These are phyloP conservation scores for Ctenomys sociabilis DNA, from an alignment of 2,113 vertebrate genomes.

Conservation along the genomic window DNA sequence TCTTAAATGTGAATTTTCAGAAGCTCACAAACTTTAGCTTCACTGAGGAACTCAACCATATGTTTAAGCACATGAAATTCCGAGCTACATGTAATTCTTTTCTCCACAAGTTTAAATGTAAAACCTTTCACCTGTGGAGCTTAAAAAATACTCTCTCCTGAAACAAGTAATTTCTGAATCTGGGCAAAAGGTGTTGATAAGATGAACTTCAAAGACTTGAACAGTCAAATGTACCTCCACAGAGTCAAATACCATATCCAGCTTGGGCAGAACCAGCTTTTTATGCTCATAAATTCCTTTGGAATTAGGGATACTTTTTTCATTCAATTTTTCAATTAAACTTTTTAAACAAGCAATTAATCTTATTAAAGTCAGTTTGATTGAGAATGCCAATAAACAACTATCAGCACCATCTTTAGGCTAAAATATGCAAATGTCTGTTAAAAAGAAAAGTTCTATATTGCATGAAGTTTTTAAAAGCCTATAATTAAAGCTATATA, in stretches of 20 bases:
- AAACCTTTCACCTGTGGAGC: not conserved
- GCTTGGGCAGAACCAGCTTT: not conserved
- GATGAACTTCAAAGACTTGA: not conserved
- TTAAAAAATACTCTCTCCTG: not conserved
- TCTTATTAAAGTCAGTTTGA: not conserved
- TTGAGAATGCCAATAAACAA: not conserved
- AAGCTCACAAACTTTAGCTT: not conserved
- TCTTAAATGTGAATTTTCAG: conserved; percentile 14
- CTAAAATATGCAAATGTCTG: not conserved
- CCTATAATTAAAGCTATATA: not conserved
- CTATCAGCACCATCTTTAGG: not conserved
- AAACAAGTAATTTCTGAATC: conserved; percentile 24
- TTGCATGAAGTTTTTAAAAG: not conserved
- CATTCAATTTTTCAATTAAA: not conserved
- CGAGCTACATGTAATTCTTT: not conserved
- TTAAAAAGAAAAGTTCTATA: not conserved
- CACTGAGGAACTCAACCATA: not conserved
- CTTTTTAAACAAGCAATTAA: not conserved
- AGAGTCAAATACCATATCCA: not conserved
- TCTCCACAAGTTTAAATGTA: conserved; percentile 51
- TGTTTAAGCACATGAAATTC: not conserved
- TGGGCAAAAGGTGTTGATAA: not conserved
- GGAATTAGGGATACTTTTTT: not conserved
- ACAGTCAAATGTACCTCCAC: not conserved
- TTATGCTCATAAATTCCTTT: not conserved